Conservation (phyloP, 2,888 invertebrate genomes). For the Clusia tigrina region DNA sequence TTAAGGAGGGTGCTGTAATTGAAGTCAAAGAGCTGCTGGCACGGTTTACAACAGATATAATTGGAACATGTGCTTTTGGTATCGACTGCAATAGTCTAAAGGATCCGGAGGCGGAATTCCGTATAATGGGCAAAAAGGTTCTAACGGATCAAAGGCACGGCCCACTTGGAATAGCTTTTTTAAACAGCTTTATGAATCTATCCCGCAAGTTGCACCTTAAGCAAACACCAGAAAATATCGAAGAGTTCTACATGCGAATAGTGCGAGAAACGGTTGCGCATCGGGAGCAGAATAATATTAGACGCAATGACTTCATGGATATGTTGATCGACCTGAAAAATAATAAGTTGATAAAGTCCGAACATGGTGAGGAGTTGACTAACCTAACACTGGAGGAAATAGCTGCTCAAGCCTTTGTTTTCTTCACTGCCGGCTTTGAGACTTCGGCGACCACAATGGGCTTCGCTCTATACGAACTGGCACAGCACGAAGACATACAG, state of each 20-base stretch:
- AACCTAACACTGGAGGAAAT: conserved; percentile 54
- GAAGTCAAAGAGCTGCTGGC: conserved; percentile 64
- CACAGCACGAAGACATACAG: conserved; percentile 43
- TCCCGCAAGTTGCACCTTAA: conserved; percentile 44
- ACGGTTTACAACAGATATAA: conserved; percentile 66
- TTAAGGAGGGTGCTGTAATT: conserved; percentile 45
- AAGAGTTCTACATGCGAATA: conserved; percentile 64
- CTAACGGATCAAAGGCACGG: conserved; percentile 40
- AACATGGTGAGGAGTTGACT: conserved; percentile 42
- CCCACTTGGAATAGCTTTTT: conserved; percentile 20
- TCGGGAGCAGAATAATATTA: conserved; percentile 55
- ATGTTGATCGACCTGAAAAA: conserved; percentile 66
- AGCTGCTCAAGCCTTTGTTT: conserved; percentile 55
- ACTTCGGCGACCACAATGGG: conserved; percentile 71
- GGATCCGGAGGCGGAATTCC: conserved; percentile 61
- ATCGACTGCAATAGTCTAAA: conserved; percentile 64
- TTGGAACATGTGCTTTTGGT: conserved; percentile 66
- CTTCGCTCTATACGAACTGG: conserved; percentile 61
- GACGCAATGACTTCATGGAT: conserved; percentile 69
- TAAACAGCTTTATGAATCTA: conserved; percentile 42
- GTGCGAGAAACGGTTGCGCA: conserved; percentile 45
- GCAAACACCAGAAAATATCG: conserved; percentile 41
- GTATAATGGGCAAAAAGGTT: conserved; percentile 45
- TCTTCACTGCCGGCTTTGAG: conserved; percentile 69
- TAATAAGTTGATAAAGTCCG: conserved; percentile 48